Base-by-base conservation (phyloP, 1,140 invertebrate genomes). In the Hylaeus anthracinus region DNA sequence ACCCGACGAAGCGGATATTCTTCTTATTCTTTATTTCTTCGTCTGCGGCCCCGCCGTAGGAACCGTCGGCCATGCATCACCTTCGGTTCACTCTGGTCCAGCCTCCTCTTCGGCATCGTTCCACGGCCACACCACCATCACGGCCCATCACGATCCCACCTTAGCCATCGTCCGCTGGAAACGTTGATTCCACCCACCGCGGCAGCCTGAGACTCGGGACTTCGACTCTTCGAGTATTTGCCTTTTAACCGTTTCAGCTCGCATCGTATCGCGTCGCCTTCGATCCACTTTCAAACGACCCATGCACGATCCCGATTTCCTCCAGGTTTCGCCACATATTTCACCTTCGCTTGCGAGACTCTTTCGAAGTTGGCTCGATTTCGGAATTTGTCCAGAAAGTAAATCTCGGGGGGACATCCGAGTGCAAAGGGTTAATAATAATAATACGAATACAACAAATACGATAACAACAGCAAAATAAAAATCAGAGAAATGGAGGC, bases 41-140 rank as follows among this genome's bases (percentile, higher is more conserved):
- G 82, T 88, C 86, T 86, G 83, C 84, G 86, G 88, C 86, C 88
- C 83, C 84, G 88, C 89, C 88, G 90, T 89, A 88, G 88, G 87
- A 90, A 90, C 89, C 91, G 91, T 92, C 91, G 92, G 91, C 92
- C 92, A 93, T 93, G 92, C 91, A 93, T 93, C 92, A 93, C 90
- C 90, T 91, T 92, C 86, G 90, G 89, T 88, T 92, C 90, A 92
- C 85, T 91, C 90, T 87, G 90, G 89, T 89, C 90, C 92, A 82
- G 91, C 92, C 92, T 92, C 90, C 90, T 90, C 87, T 87, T 82
- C 83, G 82, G 82, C 86, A 86, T 87, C 86, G 83, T 90, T 87
- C 85, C 86, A 84, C 77, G 85, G 65, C 86, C 91, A 86, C 89
- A 86, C 89, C 89, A 88, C 89, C 90, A 89, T 91, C 90, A 89